A percentile compares a stretch with the other conserved stretches of the same genome.
Evolutionary conservation across 2,888 invertebrate species (phyloP).

Genomic region (Oscheius onirici): DNA sequence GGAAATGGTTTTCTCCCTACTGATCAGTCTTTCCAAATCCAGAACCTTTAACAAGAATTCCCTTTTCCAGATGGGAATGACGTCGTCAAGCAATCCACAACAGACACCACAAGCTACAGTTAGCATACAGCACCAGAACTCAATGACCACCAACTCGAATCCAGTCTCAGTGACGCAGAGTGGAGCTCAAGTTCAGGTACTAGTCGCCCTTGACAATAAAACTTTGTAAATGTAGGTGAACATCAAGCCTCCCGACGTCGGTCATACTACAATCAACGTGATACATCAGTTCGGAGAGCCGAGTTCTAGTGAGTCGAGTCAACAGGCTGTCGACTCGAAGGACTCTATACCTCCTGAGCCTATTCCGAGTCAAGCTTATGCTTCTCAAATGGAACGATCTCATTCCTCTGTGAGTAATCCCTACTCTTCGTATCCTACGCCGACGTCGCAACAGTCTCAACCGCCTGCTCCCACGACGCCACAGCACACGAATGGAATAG

Average conservation of each 20-base stretch:
- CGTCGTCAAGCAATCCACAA: conserved; percentile 22
- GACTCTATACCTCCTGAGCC: conserved; percentile 70
- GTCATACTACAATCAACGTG: conserved; percentile 67
- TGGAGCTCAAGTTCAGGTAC: conserved; percentile 61
- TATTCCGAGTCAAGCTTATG: conserved; percentile 48
- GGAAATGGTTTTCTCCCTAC: too few species aligned
- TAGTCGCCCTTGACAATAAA: neutral
- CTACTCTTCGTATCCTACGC: conserved; percentile 20
- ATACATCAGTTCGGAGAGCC: conserved; percentile 61
- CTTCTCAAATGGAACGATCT: conserved; percentile 19
- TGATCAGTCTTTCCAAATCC: too few species aligned
- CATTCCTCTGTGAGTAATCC: conserved; percentile 17
- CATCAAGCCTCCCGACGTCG: conserved; percentile 63
- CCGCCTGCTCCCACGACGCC: neutral
- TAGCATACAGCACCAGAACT: conserved; percentile 36
- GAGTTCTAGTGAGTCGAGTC: neutral
- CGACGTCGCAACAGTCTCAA: conserved; percentile 2
- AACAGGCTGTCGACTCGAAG: conserved; percentile 40
- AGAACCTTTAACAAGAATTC: too few species aligned
- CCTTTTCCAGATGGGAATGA: conserved; percentile 21
- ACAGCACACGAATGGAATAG: conserved; percentile 19
- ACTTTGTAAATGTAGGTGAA: conserved; percentile 61
- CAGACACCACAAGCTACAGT: conserved; percentile 27
- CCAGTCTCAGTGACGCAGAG: conserved; percentile 52
- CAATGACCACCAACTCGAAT: conserved; percentile 10